These are phyloP conservation scores for Penaeus vannamei DNA, from an alignment of 1,140 invertebrate species.

Conservation along the genomic window DNA sequence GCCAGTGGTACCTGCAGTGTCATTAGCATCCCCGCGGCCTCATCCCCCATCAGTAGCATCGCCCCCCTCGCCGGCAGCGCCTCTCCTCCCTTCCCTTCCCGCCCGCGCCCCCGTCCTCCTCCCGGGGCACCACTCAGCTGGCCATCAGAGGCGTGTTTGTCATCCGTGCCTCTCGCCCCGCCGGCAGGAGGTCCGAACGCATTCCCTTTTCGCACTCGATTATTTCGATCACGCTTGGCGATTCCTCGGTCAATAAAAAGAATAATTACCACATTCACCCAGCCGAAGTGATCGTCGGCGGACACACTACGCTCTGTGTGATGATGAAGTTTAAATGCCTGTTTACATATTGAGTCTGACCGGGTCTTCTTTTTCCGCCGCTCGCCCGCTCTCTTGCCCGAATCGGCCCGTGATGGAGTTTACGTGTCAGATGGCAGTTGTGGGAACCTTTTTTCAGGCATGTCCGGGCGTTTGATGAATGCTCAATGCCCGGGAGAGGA, in stretches of 20 bases:
- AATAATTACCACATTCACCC: constrained; percentile 59
- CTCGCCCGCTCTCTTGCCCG: background rate
- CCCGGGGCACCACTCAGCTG: constrained; percentile 3
- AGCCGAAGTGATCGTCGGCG: constrained; percentile 35
- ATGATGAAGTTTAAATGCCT: constrained; percentile 63
- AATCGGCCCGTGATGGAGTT: constrained; percentile 16
- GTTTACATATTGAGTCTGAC: constrained; percentile 45
- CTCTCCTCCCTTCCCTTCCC: background rate
- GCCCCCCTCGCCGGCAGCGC: background rate
- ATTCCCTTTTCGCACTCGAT: constrained; percentile 46
- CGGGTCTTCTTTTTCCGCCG: background rate
- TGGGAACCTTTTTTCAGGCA: background rate
- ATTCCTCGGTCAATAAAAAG: constrained; percentile 49
- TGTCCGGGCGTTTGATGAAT: constrained; percentile 40
- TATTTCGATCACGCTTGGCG: constrained; percentile 62
- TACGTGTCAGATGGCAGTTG: constrained; percentile 22
- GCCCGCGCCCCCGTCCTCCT: background rate
- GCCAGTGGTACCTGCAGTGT: background rate
- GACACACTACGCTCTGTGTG: constrained; percentile 40
- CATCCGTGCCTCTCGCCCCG: constrained; percentile 39
- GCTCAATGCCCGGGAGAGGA: constrained; percentile 13
- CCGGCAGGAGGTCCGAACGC: constrained; percentile 31
- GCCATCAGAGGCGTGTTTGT: constrained; percentile 42
- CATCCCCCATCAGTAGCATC: constrained; percentile 14
- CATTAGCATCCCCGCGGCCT: background rate